A percentile compares a stretch with the other conserved stretches of the same genome.
phyloP scores from a whole-genome alignment of 2,797 vertebrate genomes.

The Tragelaphus eurycerus region DNA sequence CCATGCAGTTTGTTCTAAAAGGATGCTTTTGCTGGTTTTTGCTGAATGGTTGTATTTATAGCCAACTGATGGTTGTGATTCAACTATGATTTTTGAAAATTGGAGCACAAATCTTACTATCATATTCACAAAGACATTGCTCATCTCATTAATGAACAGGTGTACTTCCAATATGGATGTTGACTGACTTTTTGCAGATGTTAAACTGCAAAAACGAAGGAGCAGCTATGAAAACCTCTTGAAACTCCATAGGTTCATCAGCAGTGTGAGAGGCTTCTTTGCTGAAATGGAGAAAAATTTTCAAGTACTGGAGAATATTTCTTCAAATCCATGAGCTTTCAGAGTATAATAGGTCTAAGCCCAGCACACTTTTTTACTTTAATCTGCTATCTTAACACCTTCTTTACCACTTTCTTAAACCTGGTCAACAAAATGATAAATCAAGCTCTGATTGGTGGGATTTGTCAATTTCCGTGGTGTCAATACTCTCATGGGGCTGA shows the following conservation, averaged over 20 bases:
- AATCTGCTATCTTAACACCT: background rate
- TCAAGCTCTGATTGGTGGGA: background rate
- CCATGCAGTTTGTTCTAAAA: background rate
- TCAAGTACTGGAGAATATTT: background rate
- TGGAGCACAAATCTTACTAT: background rate
- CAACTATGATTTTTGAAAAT: background rate
- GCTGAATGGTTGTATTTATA: background rate
- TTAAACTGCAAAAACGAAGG: background rate
- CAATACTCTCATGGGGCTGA: background rate
- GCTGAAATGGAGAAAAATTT: background rate
- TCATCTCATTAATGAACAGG: background rate
- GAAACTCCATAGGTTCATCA: background rate
- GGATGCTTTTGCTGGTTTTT: background rate
- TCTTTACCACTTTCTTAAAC: background rate
- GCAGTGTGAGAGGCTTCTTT: background rate
- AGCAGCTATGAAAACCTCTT: background rate
- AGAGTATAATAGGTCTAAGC: background rate
- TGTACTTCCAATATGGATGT: background rate
- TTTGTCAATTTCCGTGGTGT: background rate
- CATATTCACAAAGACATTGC: background rate
- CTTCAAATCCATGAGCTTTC: background rate
- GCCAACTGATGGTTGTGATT: background rate
- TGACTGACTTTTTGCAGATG: background rate
- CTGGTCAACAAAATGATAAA: background rate
- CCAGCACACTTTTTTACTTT: background rate